A percentile compares a stretch with the other conserved stretches of the same genome.
These are phyloP conservation scores for Apodemus speciosus DNA, from an alignment of 2,113 vertebrate species.

Conservation along the genomic window DNA sequence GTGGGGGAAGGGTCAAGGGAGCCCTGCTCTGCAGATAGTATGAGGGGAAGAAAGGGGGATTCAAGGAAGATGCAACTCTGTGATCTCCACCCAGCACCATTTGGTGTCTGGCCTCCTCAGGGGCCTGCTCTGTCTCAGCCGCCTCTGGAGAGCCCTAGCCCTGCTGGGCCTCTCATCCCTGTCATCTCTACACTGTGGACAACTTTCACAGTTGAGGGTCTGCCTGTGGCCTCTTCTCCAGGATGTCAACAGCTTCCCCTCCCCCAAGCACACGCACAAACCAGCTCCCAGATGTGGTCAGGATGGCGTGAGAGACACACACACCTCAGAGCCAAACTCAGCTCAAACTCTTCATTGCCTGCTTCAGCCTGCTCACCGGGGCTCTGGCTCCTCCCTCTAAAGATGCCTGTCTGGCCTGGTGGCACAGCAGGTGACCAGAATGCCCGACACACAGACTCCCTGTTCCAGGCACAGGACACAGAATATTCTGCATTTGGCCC, in stretches of 20 bases:
- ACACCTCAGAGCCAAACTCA: not conserved
- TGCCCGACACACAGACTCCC: too few species aligned
- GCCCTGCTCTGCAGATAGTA: not conserved
- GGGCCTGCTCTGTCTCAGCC: not conserved
- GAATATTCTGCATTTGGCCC: rapidly evolving
- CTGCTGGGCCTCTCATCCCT: not conserved
- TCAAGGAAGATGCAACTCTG: not conserved
- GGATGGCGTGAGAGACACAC: not conserved
- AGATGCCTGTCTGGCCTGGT: not conserved
- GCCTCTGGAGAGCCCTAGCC: not conserved
- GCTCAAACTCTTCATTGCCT: not conserved
- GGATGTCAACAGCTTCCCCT: not conserved
- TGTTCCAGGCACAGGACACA: rapidly evolving
- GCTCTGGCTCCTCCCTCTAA: rapidly evolving
- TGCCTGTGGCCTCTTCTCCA: not conserved
- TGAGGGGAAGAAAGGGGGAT: not conserved
- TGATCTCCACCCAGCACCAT: not conserved
- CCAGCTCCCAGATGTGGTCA: not conserved
- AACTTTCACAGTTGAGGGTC: not conserved
- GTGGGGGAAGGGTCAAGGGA: not conserved
- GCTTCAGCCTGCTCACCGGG: too few species aligned
- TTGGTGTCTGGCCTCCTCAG: not conserved
- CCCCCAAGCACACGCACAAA: too few species aligned
- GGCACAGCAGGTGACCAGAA: not conserved
- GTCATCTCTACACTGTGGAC: not conserved